Conservation (phyloP, 1,140 invertebrate genomes). For the Neodiprion virginianus region DNA sequence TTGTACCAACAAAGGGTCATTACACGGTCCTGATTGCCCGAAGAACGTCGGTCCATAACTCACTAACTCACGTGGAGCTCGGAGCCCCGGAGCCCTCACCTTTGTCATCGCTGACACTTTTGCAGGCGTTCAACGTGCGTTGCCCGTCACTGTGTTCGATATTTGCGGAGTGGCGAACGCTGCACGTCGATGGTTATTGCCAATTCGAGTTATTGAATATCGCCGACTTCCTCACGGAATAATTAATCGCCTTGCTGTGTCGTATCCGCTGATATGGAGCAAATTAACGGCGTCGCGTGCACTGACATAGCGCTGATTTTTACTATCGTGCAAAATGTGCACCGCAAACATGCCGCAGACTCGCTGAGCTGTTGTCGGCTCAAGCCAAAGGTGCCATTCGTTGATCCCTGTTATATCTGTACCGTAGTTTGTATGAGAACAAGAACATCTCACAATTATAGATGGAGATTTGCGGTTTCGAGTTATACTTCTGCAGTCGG, state of each 20-base stretch:
- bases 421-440: too few species aligned
- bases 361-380: too few species aligned
- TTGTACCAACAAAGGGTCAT: background rate
- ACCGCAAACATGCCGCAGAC: too few species aligned
- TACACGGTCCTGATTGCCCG: background rate
- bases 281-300: background rate
- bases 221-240: background rate
- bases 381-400: too few species aligned
- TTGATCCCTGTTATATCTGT: too few species aligned
- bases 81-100: background rate
- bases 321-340: background rate
- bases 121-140: background rate
- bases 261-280: background rate
- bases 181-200: background rate
- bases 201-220: constrained; percentile 5
- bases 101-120: background rate
- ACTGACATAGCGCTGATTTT: background rate
- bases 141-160: too few species aligned
- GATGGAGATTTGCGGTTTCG: too few species aligned
- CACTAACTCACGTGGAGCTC: background rate
- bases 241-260: background rate
- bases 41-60: background rate
- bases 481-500: too few species aligned
- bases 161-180: background rate
- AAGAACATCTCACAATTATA: too few species aligned